These are phyloP conservation scores for Ophion obscuratus DNA, from an alignment of 2,888 invertebrate genomes.

Conservation along the genomic window DNA sequence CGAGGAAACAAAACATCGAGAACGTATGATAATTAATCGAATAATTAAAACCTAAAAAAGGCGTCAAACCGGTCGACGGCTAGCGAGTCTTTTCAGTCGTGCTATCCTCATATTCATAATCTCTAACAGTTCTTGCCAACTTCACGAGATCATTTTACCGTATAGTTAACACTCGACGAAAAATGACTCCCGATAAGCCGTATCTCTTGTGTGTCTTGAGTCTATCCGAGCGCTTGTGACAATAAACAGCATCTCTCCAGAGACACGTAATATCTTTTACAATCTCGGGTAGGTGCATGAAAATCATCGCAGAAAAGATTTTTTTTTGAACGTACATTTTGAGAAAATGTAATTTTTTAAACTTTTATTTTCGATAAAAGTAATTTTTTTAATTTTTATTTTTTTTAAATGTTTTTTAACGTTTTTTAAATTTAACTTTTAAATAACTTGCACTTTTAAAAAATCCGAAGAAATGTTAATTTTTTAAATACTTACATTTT, in stretches of 20 bases:
- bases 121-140: not conserved
- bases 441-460: not conserved
- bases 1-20: not conserved
- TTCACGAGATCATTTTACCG: constrained; percentile 15
- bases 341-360: no score
- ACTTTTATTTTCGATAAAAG: no score
- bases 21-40: constrained; percentile 44
- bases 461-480: not conserved
- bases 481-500: no score
- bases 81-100: not conserved
- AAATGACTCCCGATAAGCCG: constrained; percentile 55
- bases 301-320: no score
- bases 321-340: no score
- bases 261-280: constrained; percentile 10
- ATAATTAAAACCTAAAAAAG: constrained; percentile 43
- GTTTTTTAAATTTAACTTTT: no score
- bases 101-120: constrained; percentile 13
- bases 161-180: constrained; percentile 37
- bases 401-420: no score
- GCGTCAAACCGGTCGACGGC: constrained; percentile 28
- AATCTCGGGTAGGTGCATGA: not conserved
- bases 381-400: not conserved
- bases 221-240: constrained; percentile 38
- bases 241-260: constrained; percentile 43
- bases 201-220: constrained; percentile 43